Evolutionary conservation across 2,113 vertebrate species (phyloP), one percentile per base, ranked within the genome.

Genomic region (Oryzias javanicus): DNA sequence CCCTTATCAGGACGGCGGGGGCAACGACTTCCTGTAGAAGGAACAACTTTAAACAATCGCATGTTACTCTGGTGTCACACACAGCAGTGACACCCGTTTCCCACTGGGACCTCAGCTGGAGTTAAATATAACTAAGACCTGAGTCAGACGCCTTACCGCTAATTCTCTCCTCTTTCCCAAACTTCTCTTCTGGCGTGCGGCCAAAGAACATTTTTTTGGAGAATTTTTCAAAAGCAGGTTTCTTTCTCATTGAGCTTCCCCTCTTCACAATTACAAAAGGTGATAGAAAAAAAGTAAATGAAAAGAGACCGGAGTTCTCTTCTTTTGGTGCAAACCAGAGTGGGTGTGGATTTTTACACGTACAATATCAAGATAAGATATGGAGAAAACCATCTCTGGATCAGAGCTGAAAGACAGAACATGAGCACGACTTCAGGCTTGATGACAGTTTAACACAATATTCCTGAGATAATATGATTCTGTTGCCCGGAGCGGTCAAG

Each of bases 161-260:
- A 18, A 50, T 49, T 59, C 47, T 45, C 18, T 8, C 50, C 59
- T 35, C 52, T 55, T 53, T 55, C 70, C 52, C n/a, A 64, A 44
- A 58, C 5, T 24, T 44, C 35, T 65, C 22, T 4, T 6, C 25
- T 27, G 25, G 6, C 6, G 8, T 35, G 10, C 35, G 2, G 8
- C 10, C 12, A 2, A 10, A 35, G 35, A 3, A 29, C 27, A 35
- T 10, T 35, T 35, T 35, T 35, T 10, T 35, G 35, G 35, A 35
- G 35, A 35, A 35, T 35, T 0, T 3, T 22, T 22, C 22, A 22
- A 22, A 22, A 35, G 35, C 8, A 35, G 10, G 8, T 35, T 7
- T 35, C 8, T 35, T 35, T 35, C 35, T 35, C 15, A 4, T 44
- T 2, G 1, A 14, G 5, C 15, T 17, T 8, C 16, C 42, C 15